phyloP scores from a whole-genome alignment of 2,113 vertebrate genomes.

The Macroglossus sobrinus region DNA sequence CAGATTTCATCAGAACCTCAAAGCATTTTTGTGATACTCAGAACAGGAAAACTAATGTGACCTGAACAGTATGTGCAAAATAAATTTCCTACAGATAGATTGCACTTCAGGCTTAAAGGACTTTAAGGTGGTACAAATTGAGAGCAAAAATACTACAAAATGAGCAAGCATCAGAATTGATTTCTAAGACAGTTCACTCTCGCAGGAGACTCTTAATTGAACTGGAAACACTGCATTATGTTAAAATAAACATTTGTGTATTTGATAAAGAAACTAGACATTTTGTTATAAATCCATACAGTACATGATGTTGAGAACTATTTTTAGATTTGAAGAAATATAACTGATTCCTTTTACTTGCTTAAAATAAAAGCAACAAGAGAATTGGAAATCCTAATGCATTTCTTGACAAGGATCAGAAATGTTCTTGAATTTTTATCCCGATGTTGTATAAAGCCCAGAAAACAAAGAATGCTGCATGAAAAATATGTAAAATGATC shows the following conservation, averaged over 20 bases:
- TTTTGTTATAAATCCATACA: background rate
- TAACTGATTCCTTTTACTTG: background rate
- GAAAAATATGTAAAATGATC: background rate
- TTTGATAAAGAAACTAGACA: background rate
- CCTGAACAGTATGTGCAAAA: no score
- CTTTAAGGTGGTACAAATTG: background rate
- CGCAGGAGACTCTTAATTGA: background rate
- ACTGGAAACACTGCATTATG: background rate
- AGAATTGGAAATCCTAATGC: background rate
- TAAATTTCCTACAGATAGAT: background rate
- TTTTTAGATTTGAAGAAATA: background rate
- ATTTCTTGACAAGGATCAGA: background rate
- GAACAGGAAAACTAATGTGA: background rate
- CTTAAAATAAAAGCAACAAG: conserved; percentile 10
- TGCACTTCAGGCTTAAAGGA: background rate
- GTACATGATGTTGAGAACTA: background rate
- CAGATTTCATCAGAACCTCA: background rate
- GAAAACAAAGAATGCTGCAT: background rate
- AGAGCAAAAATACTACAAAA: background rate
- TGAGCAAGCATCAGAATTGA: background rate
- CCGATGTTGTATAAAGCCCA: background rate
- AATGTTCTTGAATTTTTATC: background rate
- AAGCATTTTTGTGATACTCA: background rate
- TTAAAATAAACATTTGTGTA: conserved; percentile 7
- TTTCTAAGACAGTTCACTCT: background rate